Evolutionary conservation across 2,797 vertebrate species (phyloP).

Genomic region (Chelon labrosus): DNA sequence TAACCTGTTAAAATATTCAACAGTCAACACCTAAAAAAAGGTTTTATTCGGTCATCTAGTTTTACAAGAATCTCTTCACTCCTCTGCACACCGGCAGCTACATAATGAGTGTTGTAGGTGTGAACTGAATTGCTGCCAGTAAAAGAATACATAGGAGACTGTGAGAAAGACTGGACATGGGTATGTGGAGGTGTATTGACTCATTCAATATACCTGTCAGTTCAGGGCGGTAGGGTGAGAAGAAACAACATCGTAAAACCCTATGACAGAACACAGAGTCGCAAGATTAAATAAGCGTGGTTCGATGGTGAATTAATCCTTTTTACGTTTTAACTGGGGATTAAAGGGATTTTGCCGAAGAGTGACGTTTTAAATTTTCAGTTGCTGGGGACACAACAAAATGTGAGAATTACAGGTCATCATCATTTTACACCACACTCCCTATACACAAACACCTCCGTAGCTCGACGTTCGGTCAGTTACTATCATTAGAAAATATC

Average conservation of each 20-base stretch:
- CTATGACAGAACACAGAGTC: background rate
- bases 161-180: slow-evolving; percentile 16
- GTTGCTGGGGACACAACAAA: slow-evolving; percentile 8
- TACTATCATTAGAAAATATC: slow-evolving; percentile 6
- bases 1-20: slow-evolving; percentile 55
- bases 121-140: slow-evolving; percentile 14
- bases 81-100: slow-evolving; percentile 22
- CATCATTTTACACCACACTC: slow-evolving; percentile 19
- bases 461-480: slow-evolving; percentile 11
- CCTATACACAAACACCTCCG: slow-evolving; percentile 15
- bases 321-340: slow-evolving; percentile 12
- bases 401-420: slow-evolving; percentile 5
- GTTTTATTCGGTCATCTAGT: background rate
- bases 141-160: background rate
- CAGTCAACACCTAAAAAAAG: slow-evolving; percentile 24
- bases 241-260: background rate
- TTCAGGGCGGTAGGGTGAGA: background rate
- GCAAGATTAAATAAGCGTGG: too few relatives aligned
- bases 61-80: slow-evolving; percentile 41
- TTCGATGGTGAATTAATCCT: background rate
- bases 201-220: slow-evolving; percentile 8
- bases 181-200: background rate
- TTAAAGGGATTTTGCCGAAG: slow-evolving; percentile 19
- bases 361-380: slow-evolving; percentile 5
- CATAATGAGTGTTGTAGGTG: slow-evolving; percentile 6